Percentiles rank a stretch among this genome's conserved stretches.
Evolutionary conservation across 2,113 vertebrate species (phyloP).

Genomic region (Trogon melanurus): DNA sequence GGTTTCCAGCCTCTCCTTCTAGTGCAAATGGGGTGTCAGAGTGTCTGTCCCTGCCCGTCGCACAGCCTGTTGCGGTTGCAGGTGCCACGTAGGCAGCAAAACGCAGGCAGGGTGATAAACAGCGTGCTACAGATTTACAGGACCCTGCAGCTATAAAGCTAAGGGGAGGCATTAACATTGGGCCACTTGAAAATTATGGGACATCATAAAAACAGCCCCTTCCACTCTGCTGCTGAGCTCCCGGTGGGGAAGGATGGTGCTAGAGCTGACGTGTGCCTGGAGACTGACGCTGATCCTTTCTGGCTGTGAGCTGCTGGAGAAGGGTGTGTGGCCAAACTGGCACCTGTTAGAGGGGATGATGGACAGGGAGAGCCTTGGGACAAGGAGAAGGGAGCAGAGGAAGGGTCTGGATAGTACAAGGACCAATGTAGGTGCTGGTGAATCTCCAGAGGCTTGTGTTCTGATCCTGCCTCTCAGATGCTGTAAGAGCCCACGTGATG

Average conservation of each 20-base stretch:
- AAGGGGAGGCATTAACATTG: background rate
- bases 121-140: fast-evolving
- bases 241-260: fast-evolving
- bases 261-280: fast-evolving
- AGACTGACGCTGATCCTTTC: too few species aligned
- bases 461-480: background rate
- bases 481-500: background rate
- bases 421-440: background rate
- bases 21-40: fast-evolving
- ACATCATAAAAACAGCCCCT: background rate
- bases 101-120: background rate
- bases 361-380: too few species aligned
- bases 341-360: background rate
- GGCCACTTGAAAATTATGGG: background rate
- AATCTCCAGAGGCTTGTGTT: background rate
- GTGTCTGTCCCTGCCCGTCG: background rate
- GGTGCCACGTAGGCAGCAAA: background rate
- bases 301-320: fast-evolving
- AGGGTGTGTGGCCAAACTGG: background rate
- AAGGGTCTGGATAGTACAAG: background rate
- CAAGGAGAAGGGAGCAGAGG: background rate
- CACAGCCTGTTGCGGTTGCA: background rate
- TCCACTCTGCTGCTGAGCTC: background rate
- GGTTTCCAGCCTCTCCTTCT: background rate
- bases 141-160: background rate